Percentiles rank a stretch among this genome's conserved stretches.
Evolutionary conservation across 2,113 vertebrate genomes (phyloP).

Genomic region (Sceloporus undulatus): DNA sequence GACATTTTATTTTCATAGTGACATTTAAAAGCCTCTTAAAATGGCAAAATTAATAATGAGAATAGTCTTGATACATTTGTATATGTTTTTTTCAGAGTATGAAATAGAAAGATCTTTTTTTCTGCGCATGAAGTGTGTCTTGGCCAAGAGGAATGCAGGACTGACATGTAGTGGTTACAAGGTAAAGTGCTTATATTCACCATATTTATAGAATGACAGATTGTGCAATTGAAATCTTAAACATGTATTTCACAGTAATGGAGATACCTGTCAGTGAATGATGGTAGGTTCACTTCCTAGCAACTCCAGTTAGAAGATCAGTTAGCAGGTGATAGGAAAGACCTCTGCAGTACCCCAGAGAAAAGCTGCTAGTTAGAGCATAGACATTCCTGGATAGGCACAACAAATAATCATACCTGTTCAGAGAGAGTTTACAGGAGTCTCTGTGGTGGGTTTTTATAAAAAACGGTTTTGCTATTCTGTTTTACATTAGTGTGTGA

Average conservation of each 20-base stretch:
- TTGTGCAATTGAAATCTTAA: rapidly evolving
- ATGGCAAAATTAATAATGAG: not conserved
- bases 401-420: not conserved
- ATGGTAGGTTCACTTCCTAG: too few relatives aligned
- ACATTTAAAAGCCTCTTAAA: not conserved
- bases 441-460: not conserved
- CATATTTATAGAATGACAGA: not conserved
- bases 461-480: not conserved
- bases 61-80: not conserved
- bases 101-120: slow-evolving; percentile 95
- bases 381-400: not conserved
- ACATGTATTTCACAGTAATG: not conserved
- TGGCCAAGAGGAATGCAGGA: slow-evolving; percentile 94
- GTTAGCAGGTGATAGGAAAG: not conserved
- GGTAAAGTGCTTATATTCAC: slow-evolving; percentile 69
- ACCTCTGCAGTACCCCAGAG: not conserved
- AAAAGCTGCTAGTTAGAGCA: not conserved
- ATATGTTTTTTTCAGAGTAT: slow-evolving; percentile 84
- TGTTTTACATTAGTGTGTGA: not conserved
- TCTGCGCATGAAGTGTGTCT: slow-evolving; percentile 95
- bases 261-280: not conserved
- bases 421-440: not conserved
- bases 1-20: not conserved
- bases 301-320: not conserved
- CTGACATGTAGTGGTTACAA: slow-evolving; percentile 96